Percentiles rank a stretch among this genome's conserved stretches.
Conservation (phyloP, 2,113 vertebrate genomes). For the Trinectes maculatus region DNA sequence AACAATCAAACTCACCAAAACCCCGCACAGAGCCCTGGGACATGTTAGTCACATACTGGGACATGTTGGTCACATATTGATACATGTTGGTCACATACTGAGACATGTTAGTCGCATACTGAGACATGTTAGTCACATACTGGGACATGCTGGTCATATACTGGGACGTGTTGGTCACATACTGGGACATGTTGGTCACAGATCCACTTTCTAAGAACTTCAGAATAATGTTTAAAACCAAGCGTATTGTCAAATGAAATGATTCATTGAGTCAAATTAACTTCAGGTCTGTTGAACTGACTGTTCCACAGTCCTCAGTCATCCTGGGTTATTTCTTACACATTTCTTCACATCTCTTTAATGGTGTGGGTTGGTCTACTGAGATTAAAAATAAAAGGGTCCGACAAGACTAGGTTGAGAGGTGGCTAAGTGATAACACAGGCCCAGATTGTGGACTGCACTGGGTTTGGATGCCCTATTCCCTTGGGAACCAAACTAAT, state of each 20-base stretch:
- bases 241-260: not conserved
- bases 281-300: too few species aligned
- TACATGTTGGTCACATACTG: too few species aligned
- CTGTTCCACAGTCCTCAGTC: not conserved
- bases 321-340: not conserved
- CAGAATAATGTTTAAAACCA: not conserved
- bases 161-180: not conserved
- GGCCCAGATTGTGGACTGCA: conserved; percentile 17
- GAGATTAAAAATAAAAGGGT: not conserved
- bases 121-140: not conserved
- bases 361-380: not conserved
- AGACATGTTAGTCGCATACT: not conserved
- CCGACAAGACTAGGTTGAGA: not conserved
- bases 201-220: not conserved
- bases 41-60: not conserved
- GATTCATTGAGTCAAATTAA: too few species aligned
- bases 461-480: conserved; percentile 27
- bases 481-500: conserved; percentile 48
- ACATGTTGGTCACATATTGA: not conserved
- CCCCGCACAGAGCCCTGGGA: not conserved
- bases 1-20: not conserved
- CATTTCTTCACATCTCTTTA: not conserved
- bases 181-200: not conserved
- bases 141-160: too few species aligned
- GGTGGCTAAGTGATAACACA: conserved; percentile 1